Base-by-base conservation (phyloP, 2,113 vertebrate genomes). In the Peromyscus maniculatus region DNA sequence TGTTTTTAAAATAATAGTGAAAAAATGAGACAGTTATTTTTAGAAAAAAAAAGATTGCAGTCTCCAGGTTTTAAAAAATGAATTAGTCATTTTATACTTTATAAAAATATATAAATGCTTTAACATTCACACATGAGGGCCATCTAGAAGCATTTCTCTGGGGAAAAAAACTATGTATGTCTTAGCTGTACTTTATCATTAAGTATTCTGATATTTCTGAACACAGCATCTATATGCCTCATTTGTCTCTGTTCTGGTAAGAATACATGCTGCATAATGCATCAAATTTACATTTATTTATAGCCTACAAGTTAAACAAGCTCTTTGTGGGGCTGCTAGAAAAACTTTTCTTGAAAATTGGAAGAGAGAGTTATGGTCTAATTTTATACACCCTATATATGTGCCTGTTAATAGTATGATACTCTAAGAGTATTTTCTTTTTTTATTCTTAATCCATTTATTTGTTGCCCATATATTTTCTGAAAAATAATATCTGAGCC, bases 221-320 rank as follows among this genome's bases (percentile, higher is more conserved):
- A 97, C 78, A 90, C 21, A 93, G 22, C 55, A 75, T 92, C 78
- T 97, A 86, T 95, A 93, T 92, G 79, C 88, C 75, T 96, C 93
- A 92, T 97, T 97, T 97, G 92, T 97, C 92, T 97, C 96, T 91
- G 77, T 92, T 97, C 86, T 55, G 91, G 82, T 78, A 83, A 97
- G 94, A 91, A 92, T 95, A 69, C 86, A 92, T 75, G 69, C 87
- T 95, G 92, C 84, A 97, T 94, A 96, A 96, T 93, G 66, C 83
- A 97, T 96, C 84, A 88, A 96, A 97, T 80, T 97, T 98, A 89
- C 52, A 92, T 93, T 97, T 98, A 96, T 98, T 98, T 96, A 96
- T 98, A 97, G 95, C 84, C 88, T 92, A 91, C 95, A 94, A 97
- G 95, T 96, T 96, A 96, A 92, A 96, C 92, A 97, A 86, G 88